Evolutionary conservation across 2,113 vertebrate genomes (phyloP), one percentile per base, ranked within the genome.

Genomic region (Ahaetulla prasina): DNA sequence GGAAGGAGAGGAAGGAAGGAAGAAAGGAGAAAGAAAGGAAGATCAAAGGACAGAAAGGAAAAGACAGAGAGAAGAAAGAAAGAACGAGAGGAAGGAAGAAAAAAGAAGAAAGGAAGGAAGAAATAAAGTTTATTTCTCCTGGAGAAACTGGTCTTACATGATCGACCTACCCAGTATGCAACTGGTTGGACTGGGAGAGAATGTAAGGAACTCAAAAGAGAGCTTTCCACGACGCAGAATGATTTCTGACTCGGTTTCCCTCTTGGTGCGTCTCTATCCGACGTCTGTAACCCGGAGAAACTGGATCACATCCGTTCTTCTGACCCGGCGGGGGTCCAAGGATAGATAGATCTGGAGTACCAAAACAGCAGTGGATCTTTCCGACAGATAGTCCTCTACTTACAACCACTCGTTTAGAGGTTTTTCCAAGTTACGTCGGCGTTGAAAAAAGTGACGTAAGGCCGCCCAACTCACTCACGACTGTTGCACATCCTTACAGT

Each of bases 61-160:
- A 3, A 4, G 27, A 12, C 4, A 5, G 3, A 8, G 4, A 16
- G 4, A 3, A 12, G 1, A 1, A 27, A 60, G 25, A 60, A 10
- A 27, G 25, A 3, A 10, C 3, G 3, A 11, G 23, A 30, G 11
- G 4, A 27, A 60, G 8, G 8, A 3, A 11, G 1, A 10, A 60
- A 25, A 8, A 9, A 16, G 4, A 12, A 30, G 12, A 3, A 30
- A 30, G 2, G 4, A 35, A 74, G 68, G 16, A 80, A 39, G 35
- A 8, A 80, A 0, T 16, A 35, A 35, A 63, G 10, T 57, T 57
- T 57, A 57, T 57, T 60, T 60, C 30, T 68, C 10, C 30, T 68
- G 60, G 30, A 68, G 11, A 68, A 39, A 74, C 30, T 74, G n/a
- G n/a, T 39, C 6, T 74, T 74, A 74, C 39, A 39, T 35, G 68